A percentile compares a stretch with the other conserved stretches of the same genome.
Evolutionary conservation across 2,797 vertebrate species (phyloP).

Genomic region (Trachurus trachurus): DNA sequence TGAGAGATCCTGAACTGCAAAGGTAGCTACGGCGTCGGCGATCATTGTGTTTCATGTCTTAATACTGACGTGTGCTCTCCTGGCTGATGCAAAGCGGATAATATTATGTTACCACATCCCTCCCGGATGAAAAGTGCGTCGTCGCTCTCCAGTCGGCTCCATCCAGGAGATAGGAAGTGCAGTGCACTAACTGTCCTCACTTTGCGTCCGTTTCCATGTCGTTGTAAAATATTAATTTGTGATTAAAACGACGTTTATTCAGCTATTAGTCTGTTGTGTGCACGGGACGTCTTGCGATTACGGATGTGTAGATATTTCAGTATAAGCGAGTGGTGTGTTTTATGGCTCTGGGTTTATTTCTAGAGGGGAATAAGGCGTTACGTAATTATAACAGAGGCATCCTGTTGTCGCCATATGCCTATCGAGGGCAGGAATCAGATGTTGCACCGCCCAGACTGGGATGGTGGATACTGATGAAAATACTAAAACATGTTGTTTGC

Average conservation of each 20-base stretch:
- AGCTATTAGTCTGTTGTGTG: not conserved
- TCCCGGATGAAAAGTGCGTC: conserved; percentile 15
- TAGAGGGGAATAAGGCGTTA: conserved; percentile 72
- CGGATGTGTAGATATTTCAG: not conserved
- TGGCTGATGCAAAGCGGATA: not conserved
- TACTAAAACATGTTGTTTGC: not conserved
- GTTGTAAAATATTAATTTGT: conserved; percentile 72
- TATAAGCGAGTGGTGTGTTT: not conserved
- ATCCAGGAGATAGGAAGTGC: conserved; percentile 15
- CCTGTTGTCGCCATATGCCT: conserved; percentile 72
- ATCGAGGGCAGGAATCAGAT: conserved; percentile 56
- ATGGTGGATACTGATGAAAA: not conserved
- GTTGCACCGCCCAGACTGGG: conserved; percentile 35
- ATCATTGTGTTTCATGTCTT: fast-evolving
- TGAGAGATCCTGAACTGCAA: conserved; percentile 34
- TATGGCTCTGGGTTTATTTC: conserved; percentile 48
- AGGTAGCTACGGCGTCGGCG: conserved; percentile 71
- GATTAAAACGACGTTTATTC: conserved; percentile 30
- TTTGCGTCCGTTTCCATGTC: conserved; percentile 71
- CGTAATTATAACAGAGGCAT: conserved; percentile 74
- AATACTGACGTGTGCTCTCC: not conserved
- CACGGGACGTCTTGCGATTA: not conserved
- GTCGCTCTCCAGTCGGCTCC: not conserved
- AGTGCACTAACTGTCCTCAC: conserved; percentile 15
- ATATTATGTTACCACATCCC: not conserved